Conservation (phyloP, 2,888 invertebrate genomes). For the Encarsia formosa region DNA sequence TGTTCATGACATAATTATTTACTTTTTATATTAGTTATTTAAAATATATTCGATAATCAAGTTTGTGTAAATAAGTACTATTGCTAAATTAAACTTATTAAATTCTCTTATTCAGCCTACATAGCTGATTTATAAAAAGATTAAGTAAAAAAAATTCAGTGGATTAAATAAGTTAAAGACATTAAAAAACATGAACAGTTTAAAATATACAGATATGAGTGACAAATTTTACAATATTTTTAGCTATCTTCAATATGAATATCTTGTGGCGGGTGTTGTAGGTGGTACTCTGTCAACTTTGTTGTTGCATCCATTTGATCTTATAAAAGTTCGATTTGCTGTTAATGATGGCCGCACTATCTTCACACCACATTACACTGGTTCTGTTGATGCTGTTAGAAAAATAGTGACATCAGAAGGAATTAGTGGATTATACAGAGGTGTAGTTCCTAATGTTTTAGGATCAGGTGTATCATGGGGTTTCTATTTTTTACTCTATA, state of each 20-base stretch:
- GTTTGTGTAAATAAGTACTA: too few relatives aligned
- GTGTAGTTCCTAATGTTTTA: conserved; percentile 94
- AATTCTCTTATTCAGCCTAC: too few relatives aligned
- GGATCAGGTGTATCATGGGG: conserved; percentile 98
- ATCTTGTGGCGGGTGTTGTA: conserved; percentile 91
- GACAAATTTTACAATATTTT: conserved; percentile 7
- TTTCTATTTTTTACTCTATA: conserved; percentile 94
- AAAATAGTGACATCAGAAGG: conserved; percentile 87
- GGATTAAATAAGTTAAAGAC: too few relatives aligned
- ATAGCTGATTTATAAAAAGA: too few relatives aligned
- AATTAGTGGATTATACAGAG: conserved; percentile 86
- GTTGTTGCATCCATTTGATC: conserved; percentile 92
- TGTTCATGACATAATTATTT: too few relatives aligned
- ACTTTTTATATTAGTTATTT: too few relatives aligned
- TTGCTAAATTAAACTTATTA: too few relatives aligned
- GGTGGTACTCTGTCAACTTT: conserved; percentile 95
- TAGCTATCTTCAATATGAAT: conserved; percentile 88
- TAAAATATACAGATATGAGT: too few relatives aligned
- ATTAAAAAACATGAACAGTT: conserved; percentile 40
- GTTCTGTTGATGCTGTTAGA: conserved; percentile 73
- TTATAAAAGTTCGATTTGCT: conserved; percentile 97
- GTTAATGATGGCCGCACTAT: conserved; percentile 88
- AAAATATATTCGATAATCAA: too few relatives aligned
- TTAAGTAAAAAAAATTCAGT: too few relatives aligned
- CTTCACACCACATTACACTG: conserved; percentile 82